Evolutionary conservation across 2,113 vertebrate genomes (phyloP), one percentile per base, ranked within the genome.

Genomic region (Lichenostomus cassidix): DNA sequence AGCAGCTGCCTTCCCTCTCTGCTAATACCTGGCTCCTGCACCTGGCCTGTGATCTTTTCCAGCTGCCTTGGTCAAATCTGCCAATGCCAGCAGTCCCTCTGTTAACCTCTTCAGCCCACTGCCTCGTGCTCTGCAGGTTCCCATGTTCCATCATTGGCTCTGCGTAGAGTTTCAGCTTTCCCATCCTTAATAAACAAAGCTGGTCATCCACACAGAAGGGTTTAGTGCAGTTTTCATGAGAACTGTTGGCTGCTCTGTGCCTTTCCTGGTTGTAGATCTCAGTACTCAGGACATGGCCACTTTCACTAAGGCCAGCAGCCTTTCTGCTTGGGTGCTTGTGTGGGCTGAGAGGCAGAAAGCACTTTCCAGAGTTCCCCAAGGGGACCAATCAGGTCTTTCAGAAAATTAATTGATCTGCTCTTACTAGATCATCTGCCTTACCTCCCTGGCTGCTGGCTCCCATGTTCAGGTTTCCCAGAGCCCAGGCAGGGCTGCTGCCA

Each of bases 261-360:
- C 78, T 70, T 11, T 37, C 14, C 22, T 12, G 6, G 29, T 3
- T 63, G 42, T 23, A 68, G 44, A 23, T 69, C n/a, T 83, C 67
- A 3, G 3, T 27, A 15, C 10, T 75, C 31, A 33, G 56, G 25
- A n/a, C 15, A 15, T 0, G 1, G 23, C 9, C 29, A 25, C 35
- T 28, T 17, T 52, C 6, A 1, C 10, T 25, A 25, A 86, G 16
- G 47, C 46, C 37, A 15, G 3, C 28, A 74, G 33, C 29, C 33
- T 55, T 87, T 67, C 65, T 60, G 29, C 65, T 35, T 18, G 8
- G 28, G 13, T 33, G 17, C 24, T 56, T 25, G 7, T 27, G 19
- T 5, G 39, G 17, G 12, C 29, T 27, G 27, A 76, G 44, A 47
- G 20, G 14, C 21, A 23, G 39, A 53, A 58, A 44, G 6, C 19